Evolutionary conservation across 2,797 vertebrate species (phyloP).

Genomic region (Macrochelys suwanniensis): DNA sequence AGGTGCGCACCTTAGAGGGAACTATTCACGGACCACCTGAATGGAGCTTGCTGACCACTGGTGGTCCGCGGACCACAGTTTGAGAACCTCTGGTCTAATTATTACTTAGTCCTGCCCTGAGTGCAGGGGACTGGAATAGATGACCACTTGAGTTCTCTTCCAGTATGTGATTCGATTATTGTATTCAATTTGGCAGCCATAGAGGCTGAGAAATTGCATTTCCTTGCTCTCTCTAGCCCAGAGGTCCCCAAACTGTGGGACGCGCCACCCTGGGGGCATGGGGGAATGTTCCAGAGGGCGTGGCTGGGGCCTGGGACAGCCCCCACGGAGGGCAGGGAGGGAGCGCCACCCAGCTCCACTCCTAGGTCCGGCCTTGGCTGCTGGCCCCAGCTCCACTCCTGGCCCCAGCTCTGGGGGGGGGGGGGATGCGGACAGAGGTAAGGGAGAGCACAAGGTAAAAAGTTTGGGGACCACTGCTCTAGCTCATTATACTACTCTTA

Average conservation of each 20-base stretch:
- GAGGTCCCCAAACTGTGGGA: neutral
- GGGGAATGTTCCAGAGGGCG: too few species aligned
- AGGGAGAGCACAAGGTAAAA: neutral
- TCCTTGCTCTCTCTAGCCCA: neutral
- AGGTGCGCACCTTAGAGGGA: too few species aligned
- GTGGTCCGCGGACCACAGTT: too few species aligned
- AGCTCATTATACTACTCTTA: neutral
- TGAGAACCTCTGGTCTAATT: neutral
- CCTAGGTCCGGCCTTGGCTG: accelerated
- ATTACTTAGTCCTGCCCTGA: neutral
- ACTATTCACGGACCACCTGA: too few species aligned
- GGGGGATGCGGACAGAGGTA: too few species aligned
- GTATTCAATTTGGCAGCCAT: neutral
- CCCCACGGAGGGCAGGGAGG: too few species aligned
- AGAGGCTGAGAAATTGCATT: neutral
- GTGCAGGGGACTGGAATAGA: neutral
- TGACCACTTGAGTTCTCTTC: neutral
- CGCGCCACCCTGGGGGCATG: too few species aligned
- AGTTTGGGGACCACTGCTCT: neutral
- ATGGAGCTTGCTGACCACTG: too few species aligned
- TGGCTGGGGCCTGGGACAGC: too few species aligned
- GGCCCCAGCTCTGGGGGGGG: too few species aligned
- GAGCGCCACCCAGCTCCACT: too few species aligned
- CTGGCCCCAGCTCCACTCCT: too few species aligned
- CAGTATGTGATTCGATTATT: neutral